Evolutionary conservation across 2,797 vertebrate genomes (phyloP), one percentile per base, ranked within the genome.

Genomic region (Typhlichthys eigenmanni): DNA sequence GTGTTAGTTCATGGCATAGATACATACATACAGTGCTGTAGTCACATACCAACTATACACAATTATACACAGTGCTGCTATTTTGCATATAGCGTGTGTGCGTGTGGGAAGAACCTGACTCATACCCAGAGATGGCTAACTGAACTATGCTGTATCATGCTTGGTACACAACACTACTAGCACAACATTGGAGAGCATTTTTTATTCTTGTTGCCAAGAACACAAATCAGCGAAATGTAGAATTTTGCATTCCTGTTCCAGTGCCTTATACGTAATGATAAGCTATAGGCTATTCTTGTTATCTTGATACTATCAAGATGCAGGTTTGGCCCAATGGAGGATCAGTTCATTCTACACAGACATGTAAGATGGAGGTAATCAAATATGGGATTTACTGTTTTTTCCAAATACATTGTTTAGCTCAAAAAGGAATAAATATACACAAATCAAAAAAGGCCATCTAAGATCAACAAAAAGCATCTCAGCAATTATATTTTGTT

Each of bases 61-160:
- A 13, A 19, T 6, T 16, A 19, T 7, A 66, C 58, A 19, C 19
- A 47, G 59, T n/a, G 3, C 57, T 65, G 70, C 74, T 69, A 47
- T 64, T 64, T 67, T 80, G 80, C 79, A 69, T 69, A 64, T 64
- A 72, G 54, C 38, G 54, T 55, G 12, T 38, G 29, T n/a, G 13
- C 29, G 53, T 2, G 82, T 86, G 86, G 85, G 85, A 87, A 84
- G 85, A 74, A 43, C 1, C 24, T 87, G 87, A 89, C 75, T 88
- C 88, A 91, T 86, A 81, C 60, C 72, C 64, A 84, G 68, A 90
- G 60, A 34, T 5, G 34, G 63, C 65, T 62, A 78, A 78, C 54
- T 4, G 43, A 80, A 75, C 79, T 60, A 72, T 83, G 89, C 87
- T 87, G 85, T 78, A 87, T 89, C 87, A 87, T 80, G 76, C 68